Evolutionary conservation across 2,113 vertebrate genomes (phyloP), one percentile per base, ranked within the genome.

Genomic region (Cromileptes altivelis): DNA sequence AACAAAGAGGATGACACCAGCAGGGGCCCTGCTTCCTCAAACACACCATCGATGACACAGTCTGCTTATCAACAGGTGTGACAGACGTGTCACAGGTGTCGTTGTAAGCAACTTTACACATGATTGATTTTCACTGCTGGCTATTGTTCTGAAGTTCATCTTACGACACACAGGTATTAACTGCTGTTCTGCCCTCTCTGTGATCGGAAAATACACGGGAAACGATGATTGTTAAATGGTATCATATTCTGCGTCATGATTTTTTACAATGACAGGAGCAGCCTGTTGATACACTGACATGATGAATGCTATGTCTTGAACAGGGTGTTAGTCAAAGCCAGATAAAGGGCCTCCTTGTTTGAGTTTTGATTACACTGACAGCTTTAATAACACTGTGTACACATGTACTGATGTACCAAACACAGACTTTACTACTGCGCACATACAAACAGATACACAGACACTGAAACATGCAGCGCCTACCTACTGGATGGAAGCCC

Each of bases 361-460:
- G 88, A 83, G n/a, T 62, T 89, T 52, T 69, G 86, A 92, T 92
- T 78, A 88, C 76, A 81, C 18, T 69, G 21, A 84, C 19, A 50
- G 82, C 65, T 93, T 82, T 91, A 91, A 92, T 90, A 91, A 92
- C 71, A 0, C 86, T 87, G 74, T 90, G 86, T 80, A 92, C 89
- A 91, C 86, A 92, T 50, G 60, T 42, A 70, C 56, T 55, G 60
- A 88, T 89, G 92, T 84, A 52, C 86, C 93, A 93, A 85, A 89
- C 85, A 87, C 81, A 82, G 75, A 84, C 74, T 84, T 88, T 85
- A 91, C 81, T 72, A 73, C 80, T 40, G 76, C 4, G 10, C 78
- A 80, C 74, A 56, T 33, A 81, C 85, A 91, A 53, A 80, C 77
- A 81, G 69, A 77, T 64, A 69, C 68, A 85, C 79, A 78, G 45